These are phyloP conservation scores for Nylanderia fulva DNA, from an alignment of 1,140 invertebrate species.

Conservation along the genomic window DNA sequence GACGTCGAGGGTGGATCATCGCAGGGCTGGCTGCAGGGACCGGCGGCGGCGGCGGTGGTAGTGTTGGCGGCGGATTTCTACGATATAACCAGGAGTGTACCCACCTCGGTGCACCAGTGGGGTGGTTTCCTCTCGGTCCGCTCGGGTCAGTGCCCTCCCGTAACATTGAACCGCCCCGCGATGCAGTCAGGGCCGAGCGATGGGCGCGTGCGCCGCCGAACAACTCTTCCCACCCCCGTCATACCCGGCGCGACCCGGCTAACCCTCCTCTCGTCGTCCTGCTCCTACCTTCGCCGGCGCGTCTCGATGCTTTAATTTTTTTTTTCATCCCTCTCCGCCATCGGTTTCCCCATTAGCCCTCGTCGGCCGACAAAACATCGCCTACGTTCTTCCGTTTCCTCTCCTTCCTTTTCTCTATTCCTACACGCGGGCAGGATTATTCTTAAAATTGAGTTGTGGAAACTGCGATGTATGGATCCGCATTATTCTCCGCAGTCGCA, in stretches of 20 bases:
- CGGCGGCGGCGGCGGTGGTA: slow-evolving; percentile 49
- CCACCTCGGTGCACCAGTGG: slow-evolving; percentile 76
- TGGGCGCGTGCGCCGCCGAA: slow-evolving; percentile 78
- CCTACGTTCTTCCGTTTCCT: not conserved
- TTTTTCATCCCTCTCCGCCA: slow-evolving; percentile 20
- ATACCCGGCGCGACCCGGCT: slow-evolving; percentile 62
- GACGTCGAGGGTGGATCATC: slow-evolving; percentile 68
- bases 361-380: slow-evolving; percentile 48
- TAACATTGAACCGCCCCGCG: slow-evolving; percentile 86
- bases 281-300: slow-evolving; percentile 16
- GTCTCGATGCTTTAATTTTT: slow-evolving; percentile 74
- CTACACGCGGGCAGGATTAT: slow-evolving; percentile 23
- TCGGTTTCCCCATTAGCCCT: slow-evolving; percentile 33
- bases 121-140: slow-evolving; percentile 73
- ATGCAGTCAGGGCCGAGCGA: slow-evolving; percentile 84
- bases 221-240: not conserved
- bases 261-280: slow-evolving; percentile 36
- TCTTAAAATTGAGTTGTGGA: slow-evolving; percentile 52
- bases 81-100: slow-evolving; percentile 79
- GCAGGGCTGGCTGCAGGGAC: slow-evolving; percentile 70
- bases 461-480: slow-evolving; percentile 13
- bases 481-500: slow-evolving; percentile 42
- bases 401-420: slow-evolving; percentile 56
- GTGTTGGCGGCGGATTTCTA: slow-evolving; percentile 65
- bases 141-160: slow-evolving; percentile 85